These are phyloP conservation scores for Aplidium turbinatum DNA, from an alignment of 23 tunicate genomes.

Conservation along the genomic window DNA sequence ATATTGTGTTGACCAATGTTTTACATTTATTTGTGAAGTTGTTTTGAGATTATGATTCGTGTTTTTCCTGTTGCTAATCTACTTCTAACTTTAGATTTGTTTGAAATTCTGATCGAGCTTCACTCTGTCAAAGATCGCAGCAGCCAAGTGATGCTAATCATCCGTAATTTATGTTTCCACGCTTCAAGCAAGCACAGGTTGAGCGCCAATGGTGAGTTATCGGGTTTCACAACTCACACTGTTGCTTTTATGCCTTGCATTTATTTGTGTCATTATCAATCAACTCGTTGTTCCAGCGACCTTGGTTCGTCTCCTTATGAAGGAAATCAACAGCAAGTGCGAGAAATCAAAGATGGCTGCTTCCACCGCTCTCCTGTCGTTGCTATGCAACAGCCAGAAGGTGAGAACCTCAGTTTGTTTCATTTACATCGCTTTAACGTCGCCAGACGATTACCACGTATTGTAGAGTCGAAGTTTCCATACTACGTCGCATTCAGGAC, in stretches of 20 bases:
- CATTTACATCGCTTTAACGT: no score
- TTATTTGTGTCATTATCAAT: no score
- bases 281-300: neutral
- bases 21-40: neutral
- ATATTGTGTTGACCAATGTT: no score
- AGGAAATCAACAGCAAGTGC: neutral
- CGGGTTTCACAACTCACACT: neutral
- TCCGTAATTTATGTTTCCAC: constrained; percentile 79
- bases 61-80: neutral
- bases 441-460: no score
- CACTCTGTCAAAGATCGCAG: constrained; percentile 7
- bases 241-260: neutral
- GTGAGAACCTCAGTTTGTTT: no score
- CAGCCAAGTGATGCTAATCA: constrained; percentile 44
- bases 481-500: no score
- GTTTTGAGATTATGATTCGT: neutral
- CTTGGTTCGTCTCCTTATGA: constrained; percentile 20
- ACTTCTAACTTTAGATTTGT: constrained; percentile 37
- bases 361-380: constrained; percentile 57
- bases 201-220: constrained; percentile 52
- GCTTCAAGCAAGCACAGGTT: constrained; percentile 79
- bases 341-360: constrained; percentile 7
- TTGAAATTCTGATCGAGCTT: constrained; percentile 61
- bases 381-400: constrained; percentile 78
- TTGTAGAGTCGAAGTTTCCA: no score